Evolutionary conservation across 2,888 invertebrate species (phyloP).

Genomic region (Rotaria magnacalcarata): DNA sequence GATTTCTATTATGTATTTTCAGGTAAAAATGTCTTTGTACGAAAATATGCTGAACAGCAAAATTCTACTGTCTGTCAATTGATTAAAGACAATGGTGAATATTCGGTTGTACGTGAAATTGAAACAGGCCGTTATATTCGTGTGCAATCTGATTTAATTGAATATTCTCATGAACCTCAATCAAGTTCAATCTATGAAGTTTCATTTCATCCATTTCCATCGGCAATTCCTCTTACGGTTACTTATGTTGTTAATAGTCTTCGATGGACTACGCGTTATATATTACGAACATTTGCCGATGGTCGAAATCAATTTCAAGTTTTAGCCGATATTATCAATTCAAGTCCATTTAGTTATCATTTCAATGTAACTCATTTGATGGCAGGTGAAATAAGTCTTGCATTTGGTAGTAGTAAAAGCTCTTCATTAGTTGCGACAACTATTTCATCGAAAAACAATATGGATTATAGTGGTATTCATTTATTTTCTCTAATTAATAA

Average conservation of each 20-base stretch:
- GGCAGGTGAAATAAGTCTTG: slow-evolving; percentile 20
- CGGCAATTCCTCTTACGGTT: neutral
- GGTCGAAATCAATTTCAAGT: neutral
- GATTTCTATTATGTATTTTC: neutral
- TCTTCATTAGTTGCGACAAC: neutral
- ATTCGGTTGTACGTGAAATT: slow-evolving; percentile 12
- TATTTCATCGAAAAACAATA: neutral
- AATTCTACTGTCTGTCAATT: neutral
- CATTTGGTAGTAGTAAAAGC: neutral
- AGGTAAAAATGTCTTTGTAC: neutral
- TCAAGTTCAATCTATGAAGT: neutral
- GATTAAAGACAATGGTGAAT: neutral
- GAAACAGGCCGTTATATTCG: neutral
- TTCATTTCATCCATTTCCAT: neutral
- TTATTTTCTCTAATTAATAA: neutral
- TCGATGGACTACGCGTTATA: slow-evolving; percentile 6
- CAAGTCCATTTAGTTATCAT: neutral
- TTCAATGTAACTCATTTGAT: neutral
- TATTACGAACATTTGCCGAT: neutral
- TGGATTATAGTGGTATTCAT: slow-evolving; percentile 23
- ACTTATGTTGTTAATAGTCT: neutral
- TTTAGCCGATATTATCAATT: slow-evolving; percentile 25
- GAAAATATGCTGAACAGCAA: neutral
- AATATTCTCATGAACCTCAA: slow-evolving; percentile 16
- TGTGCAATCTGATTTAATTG: neutral